These are phyloP conservation scores for Eulemur rufifrons DNA, from an alignment of 2,113 vertebrate genomes.

Conservation along the genomic window DNA sequence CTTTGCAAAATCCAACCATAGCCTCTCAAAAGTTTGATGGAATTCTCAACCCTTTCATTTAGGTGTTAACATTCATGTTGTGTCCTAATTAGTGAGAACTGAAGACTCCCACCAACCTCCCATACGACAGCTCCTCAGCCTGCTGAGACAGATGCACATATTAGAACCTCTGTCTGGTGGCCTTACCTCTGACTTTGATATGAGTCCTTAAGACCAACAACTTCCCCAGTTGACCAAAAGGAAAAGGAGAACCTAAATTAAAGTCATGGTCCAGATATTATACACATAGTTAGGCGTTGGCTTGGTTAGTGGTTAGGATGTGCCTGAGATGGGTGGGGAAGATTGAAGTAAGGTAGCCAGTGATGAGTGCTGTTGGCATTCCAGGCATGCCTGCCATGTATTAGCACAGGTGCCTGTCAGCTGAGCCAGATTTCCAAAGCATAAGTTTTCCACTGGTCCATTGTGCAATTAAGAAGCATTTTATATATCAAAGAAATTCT, in stretches of 20 bases:
- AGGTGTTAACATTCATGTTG: conserved; percentile 65
- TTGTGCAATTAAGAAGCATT: conserved; percentile 11
- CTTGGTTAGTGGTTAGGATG: background rate
- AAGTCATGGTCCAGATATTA: background rate
- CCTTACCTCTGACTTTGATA: conserved; percentile 10
- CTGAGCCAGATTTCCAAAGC: background rate
- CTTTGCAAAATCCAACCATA: conserved; percentile 79
- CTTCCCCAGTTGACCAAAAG: conserved; percentile 21
- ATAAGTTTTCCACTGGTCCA: background rate
- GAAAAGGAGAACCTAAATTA: conserved; percentile 25
- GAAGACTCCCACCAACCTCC: conserved; percentile 56
- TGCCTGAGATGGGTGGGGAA: background rate
- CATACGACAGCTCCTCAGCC: conserved; percentile 64
- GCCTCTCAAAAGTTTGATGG: conserved; percentile 69
- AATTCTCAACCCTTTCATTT: conserved; percentile 77
- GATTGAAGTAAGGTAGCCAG: background rate
- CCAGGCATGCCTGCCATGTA: background rate
- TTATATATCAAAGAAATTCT: conserved; percentile 49
- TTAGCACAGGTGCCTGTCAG: background rate
- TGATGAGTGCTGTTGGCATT: conserved; percentile 30
- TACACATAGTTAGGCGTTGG: background rate
- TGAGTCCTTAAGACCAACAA: background rate
- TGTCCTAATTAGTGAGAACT: conserved; percentile 72
- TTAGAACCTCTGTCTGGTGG: background rate
- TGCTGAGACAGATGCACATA: conserved; percentile 62